These are phyloP conservation scores for Anthonomus grandis DNA, from an alignment of 1,140 invertebrate genomes.

Conservation along the genomic window DNA sequence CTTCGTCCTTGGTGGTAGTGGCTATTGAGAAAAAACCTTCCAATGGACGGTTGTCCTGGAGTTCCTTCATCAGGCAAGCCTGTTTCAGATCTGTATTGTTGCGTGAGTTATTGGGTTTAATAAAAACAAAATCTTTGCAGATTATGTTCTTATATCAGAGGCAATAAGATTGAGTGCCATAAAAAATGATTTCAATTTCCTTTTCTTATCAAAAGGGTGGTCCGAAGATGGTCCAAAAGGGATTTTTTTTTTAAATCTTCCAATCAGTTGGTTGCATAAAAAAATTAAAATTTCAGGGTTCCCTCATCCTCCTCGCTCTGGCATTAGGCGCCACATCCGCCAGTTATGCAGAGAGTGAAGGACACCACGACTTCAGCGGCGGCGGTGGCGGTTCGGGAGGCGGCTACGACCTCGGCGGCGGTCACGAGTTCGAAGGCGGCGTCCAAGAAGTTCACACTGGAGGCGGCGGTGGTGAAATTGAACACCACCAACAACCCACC, in stretches of 20 bases:
- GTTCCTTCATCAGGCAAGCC: no score
- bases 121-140: background rate
- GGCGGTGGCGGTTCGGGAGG: constrained; percentile 27
- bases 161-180: background rate
- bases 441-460: constrained; percentile 33
- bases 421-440: constrained; percentile 21
- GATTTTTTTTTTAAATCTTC: background rate
- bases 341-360: constrained; percentile 35
- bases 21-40: no score
- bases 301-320: constrained; percentile 33
- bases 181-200: background rate
- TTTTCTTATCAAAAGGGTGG: background rate
- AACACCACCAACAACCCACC: constrained; percentile 48
- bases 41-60: no score
- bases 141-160: background rate
- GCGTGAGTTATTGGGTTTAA: no score
- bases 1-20: no score
- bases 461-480: constrained; percentile 33
- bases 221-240: background rate
- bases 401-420: constrained; percentile 24
- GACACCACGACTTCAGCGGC: constrained; percentile 40
- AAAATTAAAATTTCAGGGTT: constrained; percentile 28
- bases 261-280: background rate
- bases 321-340: constrained; percentile 32
- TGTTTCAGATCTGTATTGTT: no score